phyloP scores from a whole-genome alignment of 2,888 invertebrate species.

The Seladonia tumulorum region DNA sequence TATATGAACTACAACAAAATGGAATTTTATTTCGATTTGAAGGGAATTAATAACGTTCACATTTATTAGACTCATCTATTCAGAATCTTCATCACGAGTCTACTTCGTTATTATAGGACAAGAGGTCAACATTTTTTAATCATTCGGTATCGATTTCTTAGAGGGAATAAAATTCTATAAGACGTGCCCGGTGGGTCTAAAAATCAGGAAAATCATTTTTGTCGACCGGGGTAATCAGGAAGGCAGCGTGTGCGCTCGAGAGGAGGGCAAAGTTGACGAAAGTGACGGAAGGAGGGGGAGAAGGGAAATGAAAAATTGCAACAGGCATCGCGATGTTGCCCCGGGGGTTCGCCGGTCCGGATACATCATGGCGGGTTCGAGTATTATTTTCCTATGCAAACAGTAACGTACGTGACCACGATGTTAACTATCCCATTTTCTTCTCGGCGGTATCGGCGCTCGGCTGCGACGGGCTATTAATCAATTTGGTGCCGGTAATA shows the following conservation, averaged over 20 bases:
- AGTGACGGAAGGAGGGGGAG: slow-evolving; percentile 12
- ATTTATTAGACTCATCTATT: too few species aligned
- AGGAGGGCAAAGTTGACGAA: background rate
- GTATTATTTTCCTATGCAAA: slow-evolving; percentile 65
- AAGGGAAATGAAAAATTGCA: slow-evolving; percentile 31
- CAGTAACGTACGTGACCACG: slow-evolving; percentile 60
- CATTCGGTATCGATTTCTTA: too few species aligned
- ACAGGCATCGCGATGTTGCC: slow-evolving; percentile 24
- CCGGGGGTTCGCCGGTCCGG: background rate
- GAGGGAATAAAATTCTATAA: background rate
- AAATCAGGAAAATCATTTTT: background rate
- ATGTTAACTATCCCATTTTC: slow-evolving; percentile 65
- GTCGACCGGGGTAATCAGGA: background rate
- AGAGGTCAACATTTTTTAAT: too few species aligned
- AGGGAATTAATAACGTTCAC: too few species aligned
- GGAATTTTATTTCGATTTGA: too few species aligned
- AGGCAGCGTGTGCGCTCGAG: background rate
- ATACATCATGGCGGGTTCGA: slow-evolving; percentile 23
- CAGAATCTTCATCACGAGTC: too few species aligned
- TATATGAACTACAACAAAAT: too few species aligned
- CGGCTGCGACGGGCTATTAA: slow-evolving; percentile 51
- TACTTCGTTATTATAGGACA: too few species aligned
- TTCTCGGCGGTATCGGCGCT: slow-evolving; percentile 36
- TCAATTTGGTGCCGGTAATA: slow-evolving; percentile 59
- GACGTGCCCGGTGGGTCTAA: background rate